Conservation (phyloP, 2,113 vertebrate species). For the Barnardius zonarius region DNA sequence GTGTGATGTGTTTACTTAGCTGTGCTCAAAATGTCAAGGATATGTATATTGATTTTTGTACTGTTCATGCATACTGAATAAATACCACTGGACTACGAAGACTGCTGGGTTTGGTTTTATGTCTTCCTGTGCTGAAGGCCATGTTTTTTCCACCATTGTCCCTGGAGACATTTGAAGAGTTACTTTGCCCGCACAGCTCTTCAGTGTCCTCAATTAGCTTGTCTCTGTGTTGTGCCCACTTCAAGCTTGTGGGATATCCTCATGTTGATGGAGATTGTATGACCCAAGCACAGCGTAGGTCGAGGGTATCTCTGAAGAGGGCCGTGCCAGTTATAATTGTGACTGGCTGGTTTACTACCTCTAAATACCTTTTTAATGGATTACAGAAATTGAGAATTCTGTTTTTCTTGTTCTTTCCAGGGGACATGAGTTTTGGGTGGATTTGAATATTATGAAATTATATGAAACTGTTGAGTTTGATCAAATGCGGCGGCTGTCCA, state of each 20-base stretch:
- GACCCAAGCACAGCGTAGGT: not conserved
- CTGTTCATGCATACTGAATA: not conserved
- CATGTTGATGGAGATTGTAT: fast-evolving
- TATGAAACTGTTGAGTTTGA: constrained; percentile 90
- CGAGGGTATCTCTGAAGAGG: not conserved
- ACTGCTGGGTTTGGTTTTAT: not conserved
- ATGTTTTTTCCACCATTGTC: fast-evolving
- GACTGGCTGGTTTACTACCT: not conserved
- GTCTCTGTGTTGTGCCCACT: not conserved
- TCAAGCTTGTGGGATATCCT: not conserved
- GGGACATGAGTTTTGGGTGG: constrained; percentile 88
- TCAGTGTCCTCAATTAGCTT: not conserved
- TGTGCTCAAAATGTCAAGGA: not conserved
- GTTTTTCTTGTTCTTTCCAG: constrained; percentile 66
- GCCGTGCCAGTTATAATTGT: not conserved
- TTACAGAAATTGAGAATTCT: not conserved
- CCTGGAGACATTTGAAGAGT: not conserved
- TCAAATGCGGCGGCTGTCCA: constrained; percentile 87
- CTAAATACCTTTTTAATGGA: not conserved
- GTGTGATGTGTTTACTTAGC: not conserved
- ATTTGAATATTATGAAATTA: constrained; percentile 88
- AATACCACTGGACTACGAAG: not conserved
- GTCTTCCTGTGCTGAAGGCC: not conserved
- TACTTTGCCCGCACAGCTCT: not conserved
- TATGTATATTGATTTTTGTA: not conserved